Evolutionary conservation across 2,797 vertebrate species (phyloP), one percentile per base, ranked within the genome.

Genomic region (Microcaecilia unicolor): DNA sequence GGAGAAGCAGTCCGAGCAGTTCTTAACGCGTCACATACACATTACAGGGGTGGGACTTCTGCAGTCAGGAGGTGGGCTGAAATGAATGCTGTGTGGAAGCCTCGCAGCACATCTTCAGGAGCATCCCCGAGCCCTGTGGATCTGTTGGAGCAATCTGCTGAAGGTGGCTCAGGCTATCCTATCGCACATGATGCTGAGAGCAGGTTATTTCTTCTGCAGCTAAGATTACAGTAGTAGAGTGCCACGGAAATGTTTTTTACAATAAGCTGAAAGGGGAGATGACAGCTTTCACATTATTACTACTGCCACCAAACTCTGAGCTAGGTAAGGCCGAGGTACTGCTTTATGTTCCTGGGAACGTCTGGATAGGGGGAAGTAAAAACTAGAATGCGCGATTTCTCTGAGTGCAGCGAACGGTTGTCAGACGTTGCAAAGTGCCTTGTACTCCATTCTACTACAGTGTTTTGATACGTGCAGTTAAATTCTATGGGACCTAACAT

Each of bases 11-110:
- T n/a, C n/a, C n/a, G n/a, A n/a, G n/a, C n/a, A n/a, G n/a, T n/a
- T n/a, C n/a, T n/a, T n/a, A n/a, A n/a, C n/a, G n/a, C n/a, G n/a
- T n/a, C n/a, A n/a, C n/a, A 18, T 33, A 37, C 28, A 66, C 78
- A 56, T 72, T 77, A 76, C 75, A 85, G 83, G 78, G 84, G 78
- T 58, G 70, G 67, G 64, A 52, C 63, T 56, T 61, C 61, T 67
- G 78, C 80, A 74, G 69, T 67, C 67, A 51, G 48, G 60, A 50
- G 57, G 51, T 44, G 60, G 52, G 57, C 61, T 66, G 56, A 15
- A 37, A 44, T 37, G 58, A 36, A 36, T 62, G 64, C 44, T 12
- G 41, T 22, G 43, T 23, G 11, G 37, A 35, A 32, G 46, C 34
- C 28, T 35, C 17, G 16, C 22, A 31, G 28, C 24, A 21, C 27